phyloP scores from a whole-genome alignment of 2,797 vertebrate genomes.

The Labeo calbasu region DNA sequence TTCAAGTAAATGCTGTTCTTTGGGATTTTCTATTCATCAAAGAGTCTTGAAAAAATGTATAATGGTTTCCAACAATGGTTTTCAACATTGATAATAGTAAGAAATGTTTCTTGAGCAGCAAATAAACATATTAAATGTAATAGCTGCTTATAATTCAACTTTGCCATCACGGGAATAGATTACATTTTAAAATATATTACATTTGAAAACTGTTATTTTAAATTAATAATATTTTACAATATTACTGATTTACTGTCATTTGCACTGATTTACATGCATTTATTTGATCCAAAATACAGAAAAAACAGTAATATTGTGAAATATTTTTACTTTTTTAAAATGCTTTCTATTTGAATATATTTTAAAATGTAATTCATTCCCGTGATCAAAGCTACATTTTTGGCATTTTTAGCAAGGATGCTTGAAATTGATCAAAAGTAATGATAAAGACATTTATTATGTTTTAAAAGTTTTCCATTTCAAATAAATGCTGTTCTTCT shows the following conservation, averaged over 20 bases:
- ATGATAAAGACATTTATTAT: too few species aligned
- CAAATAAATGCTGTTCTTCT: too few species aligned
- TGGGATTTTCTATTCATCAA: neutral
- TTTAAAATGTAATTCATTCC: too few species aligned
- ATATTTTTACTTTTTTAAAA: too few species aligned
- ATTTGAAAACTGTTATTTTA: neutral
- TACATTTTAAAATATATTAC: neutral
- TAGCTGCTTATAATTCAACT: neutral
- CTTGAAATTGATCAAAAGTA: too few species aligned
- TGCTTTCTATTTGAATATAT: too few species aligned
- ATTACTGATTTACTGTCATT: neutral
- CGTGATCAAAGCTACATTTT: too few species aligned
- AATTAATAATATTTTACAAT: neutral
- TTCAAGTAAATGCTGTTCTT: neutral
- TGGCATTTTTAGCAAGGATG: too few species aligned
- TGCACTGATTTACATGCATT: too few species aligned
- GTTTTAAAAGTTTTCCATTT: too few species aligned
- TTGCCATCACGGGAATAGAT: neutral
- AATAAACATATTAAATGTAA: neutral
- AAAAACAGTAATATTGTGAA: too few species aligned
- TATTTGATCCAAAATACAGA: too few species aligned
- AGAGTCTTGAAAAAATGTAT: neutral
- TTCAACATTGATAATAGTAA: neutral
- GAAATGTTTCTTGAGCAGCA: neutral
- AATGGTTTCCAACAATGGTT: neutral